Percentiles rank a stretch among this genome's conserved stretches.
phyloP scores from a whole-genome alignment of 2,113 vertebrate species.

The Cranoglanis bouderius region DNA sequence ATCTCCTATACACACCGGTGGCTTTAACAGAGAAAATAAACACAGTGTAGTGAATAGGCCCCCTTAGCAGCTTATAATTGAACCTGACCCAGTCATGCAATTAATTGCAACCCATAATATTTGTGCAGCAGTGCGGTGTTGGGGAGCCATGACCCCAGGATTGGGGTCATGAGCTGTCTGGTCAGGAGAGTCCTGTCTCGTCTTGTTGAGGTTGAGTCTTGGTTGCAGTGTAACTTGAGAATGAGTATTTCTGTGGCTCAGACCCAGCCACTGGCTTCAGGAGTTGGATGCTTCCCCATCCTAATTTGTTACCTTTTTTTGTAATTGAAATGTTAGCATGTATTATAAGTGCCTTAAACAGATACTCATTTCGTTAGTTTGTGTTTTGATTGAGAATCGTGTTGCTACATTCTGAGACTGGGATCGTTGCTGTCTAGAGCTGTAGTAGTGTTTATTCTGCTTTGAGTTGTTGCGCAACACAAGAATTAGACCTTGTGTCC shows the following conservation, averaged over 20 bases:
- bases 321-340: not conserved
- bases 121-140: slow-evolving; percentile 65
- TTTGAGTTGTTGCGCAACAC: not conserved
- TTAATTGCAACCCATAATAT: slow-evolving; percentile 73
- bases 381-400: not conserved
- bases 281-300: not conserved
- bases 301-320: not conserved
- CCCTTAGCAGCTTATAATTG: slow-evolving; percentile 63
- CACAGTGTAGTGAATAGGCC: slow-evolving; percentile 54
- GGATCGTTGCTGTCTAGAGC: not conserved
- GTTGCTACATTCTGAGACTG: not conserved
- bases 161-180: slow-evolving; percentile 51
- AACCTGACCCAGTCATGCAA: slow-evolving; percentile 67
- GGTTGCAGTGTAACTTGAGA: slow-evolving; percentile 44
- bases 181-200: slow-evolving; percentile 55
- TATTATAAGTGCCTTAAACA: not conserved
- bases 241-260: slow-evolving; percentile 1
- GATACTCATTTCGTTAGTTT: not conserved
- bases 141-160: slow-evolving; percentile 52
- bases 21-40: slow-evolving; percentile 46
- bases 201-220: slow-evolving; percentile 3
- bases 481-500: not conserved
- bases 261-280: not conserved
- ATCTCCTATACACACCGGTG: not conserved
- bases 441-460: not conserved